Percentiles rank a stretch among this genome's conserved stretches.
Evolutionary conservation across 1,140 invertebrate genomes (phyloP).

Genomic region (Acromyrmex echinatior): DNA sequence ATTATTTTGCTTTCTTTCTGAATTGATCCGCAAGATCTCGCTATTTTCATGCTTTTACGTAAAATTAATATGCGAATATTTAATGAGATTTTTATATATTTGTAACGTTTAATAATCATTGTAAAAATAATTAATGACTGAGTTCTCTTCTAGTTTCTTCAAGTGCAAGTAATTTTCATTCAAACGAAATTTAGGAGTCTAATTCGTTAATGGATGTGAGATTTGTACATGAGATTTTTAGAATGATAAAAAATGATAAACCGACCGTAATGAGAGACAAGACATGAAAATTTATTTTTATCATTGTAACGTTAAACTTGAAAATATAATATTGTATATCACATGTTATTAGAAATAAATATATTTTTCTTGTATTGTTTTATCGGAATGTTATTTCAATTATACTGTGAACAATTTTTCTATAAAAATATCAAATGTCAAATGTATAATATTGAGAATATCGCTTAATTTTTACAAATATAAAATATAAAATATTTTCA

Average conservation of each 20-base stretch:
- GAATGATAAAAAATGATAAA: not conserved
- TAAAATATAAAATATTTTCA: not conserved
- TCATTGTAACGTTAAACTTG: not conserved
- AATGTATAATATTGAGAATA: not conserved
- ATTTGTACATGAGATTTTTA: not conserved
- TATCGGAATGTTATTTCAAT: not conserved
- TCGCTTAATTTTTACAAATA: not conserved
- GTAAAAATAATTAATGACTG: not conserved
- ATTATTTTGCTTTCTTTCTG: not conserved
- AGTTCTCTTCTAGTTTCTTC: not conserved
- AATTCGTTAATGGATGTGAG: not conserved
- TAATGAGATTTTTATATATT: not conserved
- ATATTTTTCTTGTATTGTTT: not conserved
- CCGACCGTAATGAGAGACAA: not conserved
- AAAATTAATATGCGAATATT: conserved; percentile 18
- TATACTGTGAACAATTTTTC: not conserved
- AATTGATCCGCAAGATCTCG: not conserved
- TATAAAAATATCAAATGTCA: not conserved
- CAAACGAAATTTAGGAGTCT: no score
- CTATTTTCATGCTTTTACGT: not conserved
- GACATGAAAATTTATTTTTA: not conserved
- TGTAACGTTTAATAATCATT: not conserved
- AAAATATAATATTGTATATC: not conserved
- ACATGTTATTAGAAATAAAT: conserved; percentile 10
- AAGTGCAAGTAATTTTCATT: not conserved